These are phyloP conservation scores for Dichetophora obliterata DNA, from an alignment of 2,888 invertebrate species.

Conservation along the genomic window DNA sequence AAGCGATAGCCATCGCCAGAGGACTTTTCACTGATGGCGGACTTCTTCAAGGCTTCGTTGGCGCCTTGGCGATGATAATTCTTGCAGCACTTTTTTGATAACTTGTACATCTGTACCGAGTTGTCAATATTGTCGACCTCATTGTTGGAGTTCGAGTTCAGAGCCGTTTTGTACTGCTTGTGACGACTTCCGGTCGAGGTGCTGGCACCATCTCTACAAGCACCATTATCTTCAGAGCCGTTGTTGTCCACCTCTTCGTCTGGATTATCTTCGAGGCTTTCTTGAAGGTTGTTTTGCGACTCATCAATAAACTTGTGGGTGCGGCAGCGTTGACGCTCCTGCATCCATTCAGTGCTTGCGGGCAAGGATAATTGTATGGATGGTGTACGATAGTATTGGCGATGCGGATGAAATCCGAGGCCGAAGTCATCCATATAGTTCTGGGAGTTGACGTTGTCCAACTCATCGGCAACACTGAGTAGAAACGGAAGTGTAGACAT, in stretches of 20 bases:
- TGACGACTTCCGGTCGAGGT: conserved; percentile 30
- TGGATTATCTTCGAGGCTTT: conserved; percentile 52
- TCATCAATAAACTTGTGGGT: conserved; percentile 62
- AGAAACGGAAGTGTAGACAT: conserved; percentile 69
- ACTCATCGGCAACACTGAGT: conserved; percentile 68
- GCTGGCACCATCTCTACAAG: conserved; percentile 21
- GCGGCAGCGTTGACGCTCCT: conserved; percentile 60
- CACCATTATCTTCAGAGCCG: conserved; percentile 24
- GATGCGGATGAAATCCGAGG: conserved; percentile 68
- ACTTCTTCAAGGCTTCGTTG: neutral
- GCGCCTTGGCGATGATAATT: conserved; percentile 63
- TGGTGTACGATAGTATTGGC: conserved; percentile 67
- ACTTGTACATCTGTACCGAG: conserved; percentile 66
- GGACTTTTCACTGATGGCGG: conserved; percentile 27
- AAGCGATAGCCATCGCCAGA: conserved; percentile 48
- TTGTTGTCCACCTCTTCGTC: conserved; percentile 45
- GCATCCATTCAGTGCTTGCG: conserved; percentile 67
- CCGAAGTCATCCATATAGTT: conserved; percentile 69
- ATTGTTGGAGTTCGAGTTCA: conserved; percentile 54
- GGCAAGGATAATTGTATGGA: conserved; percentile 67
- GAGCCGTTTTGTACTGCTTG: conserved; percentile 47
- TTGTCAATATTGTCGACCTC: conserved; percentile 65
- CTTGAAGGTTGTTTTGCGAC: conserved; percentile 59
- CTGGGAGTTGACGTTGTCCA: conserved; percentile 67
- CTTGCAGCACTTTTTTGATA: conserved; percentile 67